Evolutionary conservation across 2,797 vertebrate species (phyloP), one percentile per base, ranked within the genome.

Genomic region (Echiichthys vipera): DNA sequence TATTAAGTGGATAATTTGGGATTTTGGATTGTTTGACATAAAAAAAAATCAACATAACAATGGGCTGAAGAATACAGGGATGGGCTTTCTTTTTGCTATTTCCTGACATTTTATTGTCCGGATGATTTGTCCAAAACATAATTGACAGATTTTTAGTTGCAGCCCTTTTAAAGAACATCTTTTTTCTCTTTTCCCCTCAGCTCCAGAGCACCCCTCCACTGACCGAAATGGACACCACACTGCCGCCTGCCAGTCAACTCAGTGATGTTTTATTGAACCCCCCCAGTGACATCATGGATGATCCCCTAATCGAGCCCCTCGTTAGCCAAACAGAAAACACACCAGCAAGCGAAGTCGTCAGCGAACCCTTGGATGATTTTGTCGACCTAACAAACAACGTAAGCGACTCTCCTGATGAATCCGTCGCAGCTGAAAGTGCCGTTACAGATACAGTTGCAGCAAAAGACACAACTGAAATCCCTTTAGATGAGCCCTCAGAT

Each of bases 161-260:
- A 50, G 12, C 4, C 1, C 3, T 27, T 2, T 42, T 46, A 1
- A 61, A n/a, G n/a, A n/a, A 3, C 18, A 5, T 24, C 2, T 22
- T 13, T 69, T 24, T 53, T 50, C 53, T 64, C 59, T 71, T 76
- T 37, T 88, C 12, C 8, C 11, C 5, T 20, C 46, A 22, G 62
- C 49, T 88, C 17, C 80, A 98, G 97, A 95, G 58, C 73, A 92
- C 91, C 34, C 84, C 92, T 36, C 68, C 67, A 0, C 74, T 93
- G 65, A 89, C 56, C 0, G 92, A 92, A 65, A 91, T 78, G 65
- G 91, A 94, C 42, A 61, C 91, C 32, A 79, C 84, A 0, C 78
- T 83, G 49, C 69, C 74, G 12, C 37, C 81, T 22, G 57, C 78
- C 72, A 84, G 66, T 22, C 84, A 71, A 9, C 63, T 81, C 30